These are phyloP conservation scores for Andrena chrysosceles DNA, from an alignment of 2,888 invertebrate species.

Conservation along the genomic window DNA sequence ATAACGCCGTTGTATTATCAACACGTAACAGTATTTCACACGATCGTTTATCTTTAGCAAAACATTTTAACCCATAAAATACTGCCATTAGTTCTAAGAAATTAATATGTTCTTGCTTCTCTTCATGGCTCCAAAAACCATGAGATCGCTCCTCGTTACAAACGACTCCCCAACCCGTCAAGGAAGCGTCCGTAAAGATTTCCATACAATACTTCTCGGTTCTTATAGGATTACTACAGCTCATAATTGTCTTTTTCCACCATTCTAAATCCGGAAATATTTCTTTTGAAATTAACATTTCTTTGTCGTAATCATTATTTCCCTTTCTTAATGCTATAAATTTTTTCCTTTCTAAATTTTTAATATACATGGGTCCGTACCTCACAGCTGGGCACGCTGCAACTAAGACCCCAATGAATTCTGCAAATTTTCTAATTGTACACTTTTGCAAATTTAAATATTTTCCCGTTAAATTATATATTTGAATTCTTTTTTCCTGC, in stretches of 20 bases:
- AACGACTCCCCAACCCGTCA: background rate
- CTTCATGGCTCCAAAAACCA: conserved; percentile 1
- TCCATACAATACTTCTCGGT: background rate
- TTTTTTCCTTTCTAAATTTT: background rate
- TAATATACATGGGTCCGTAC: background rate
- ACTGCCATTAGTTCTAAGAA: conserved; percentile 3
- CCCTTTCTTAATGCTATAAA: background rate
- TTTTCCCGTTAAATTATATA: conserved; percentile 3
- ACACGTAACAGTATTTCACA: conserved; percentile 7
- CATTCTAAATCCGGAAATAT: conserved; percentile 12
- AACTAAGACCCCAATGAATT: conserved; percentile 10
- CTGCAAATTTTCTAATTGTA: conserved; percentile 9
- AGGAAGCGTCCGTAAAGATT: conserved; percentile 12
- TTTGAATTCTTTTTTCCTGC: background rate
- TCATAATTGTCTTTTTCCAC: background rate
- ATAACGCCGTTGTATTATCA: conserved; percentile 14
- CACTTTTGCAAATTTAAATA: background rate
- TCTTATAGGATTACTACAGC: background rate
- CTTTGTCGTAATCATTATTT: background rate
- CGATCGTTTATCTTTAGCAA: background rate
- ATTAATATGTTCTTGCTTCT: conserved; percentile 23
- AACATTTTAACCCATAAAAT: background rate
- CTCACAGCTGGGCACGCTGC: conserved; percentile 4
- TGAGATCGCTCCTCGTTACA: background rate
- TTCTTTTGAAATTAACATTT: conserved; percentile 4